Conservation (phyloP, 2,113 vertebrate genomes). For the Trinectes maculatus region DNA sequence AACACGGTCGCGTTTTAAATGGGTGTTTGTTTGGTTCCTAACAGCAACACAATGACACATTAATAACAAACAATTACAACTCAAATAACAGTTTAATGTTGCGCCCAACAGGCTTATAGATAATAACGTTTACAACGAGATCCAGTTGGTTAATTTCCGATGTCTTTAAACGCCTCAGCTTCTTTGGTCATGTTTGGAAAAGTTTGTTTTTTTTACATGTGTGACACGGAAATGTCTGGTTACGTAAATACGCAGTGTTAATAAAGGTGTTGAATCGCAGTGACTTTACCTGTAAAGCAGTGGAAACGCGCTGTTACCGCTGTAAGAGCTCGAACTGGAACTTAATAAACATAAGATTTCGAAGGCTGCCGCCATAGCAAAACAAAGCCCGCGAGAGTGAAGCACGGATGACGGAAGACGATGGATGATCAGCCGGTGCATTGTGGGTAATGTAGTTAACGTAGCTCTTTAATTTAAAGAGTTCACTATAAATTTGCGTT, state of each 20-base stretch:
- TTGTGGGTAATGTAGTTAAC: conserved; percentile 61
- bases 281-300: conserved; percentile 41
- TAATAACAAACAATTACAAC: not conserved
- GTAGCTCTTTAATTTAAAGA: too few species aligned
- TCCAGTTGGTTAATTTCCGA: rapidly evolving
- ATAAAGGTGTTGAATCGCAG: not conserved
- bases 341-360: conserved; percentile 58
- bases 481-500: not conserved
- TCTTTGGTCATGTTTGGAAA: not conserved
- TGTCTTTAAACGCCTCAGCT: conserved; percentile 32
- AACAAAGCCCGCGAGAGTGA: conserved; percentile 81
- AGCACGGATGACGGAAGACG: too few species aligned
- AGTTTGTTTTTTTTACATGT: not conserved
- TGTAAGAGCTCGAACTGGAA: not conserved
- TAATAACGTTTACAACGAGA: not conserved
- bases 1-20: too few species aligned
- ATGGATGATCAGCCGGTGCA: not conserved
- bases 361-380: conserved; percentile 81
- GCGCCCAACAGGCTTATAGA: not conserved
- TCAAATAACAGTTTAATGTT: rapidly evolving
- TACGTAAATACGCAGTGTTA: not conserved
- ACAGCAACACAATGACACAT: not conserved
- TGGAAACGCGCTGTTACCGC: not conserved
- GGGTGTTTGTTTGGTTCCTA: conserved; percentile 29
- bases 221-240: not conserved